A percentile compares a stretch with the other conserved stretches of the same genome.
Conservation (phyloP, 2,888 invertebrate genomes). For the Petrolisthes cinctipes region DNA sequence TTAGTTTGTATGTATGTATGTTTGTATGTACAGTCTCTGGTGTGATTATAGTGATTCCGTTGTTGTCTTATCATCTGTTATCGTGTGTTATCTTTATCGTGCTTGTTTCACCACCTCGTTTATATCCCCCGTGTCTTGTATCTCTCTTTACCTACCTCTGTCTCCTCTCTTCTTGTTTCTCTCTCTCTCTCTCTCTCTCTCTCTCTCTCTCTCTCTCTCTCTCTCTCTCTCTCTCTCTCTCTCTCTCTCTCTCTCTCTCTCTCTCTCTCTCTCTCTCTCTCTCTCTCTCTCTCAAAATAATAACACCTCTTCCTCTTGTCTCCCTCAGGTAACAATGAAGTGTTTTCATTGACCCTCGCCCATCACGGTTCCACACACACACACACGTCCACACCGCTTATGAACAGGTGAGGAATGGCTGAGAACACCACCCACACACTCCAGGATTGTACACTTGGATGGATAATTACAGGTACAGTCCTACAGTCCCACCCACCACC, state of each 20-base stretch:
- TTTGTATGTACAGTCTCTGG: too few relatives aligned
- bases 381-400: too few relatives aligned
- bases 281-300: background rate
- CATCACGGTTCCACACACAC: too few relatives aligned
- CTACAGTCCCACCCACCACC: too few relatives aligned
- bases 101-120: background rate
- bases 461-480: too few relatives aligned
- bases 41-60: too few relatives aligned
- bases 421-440: too few relatives aligned
- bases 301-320: background rate
- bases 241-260: background rate
- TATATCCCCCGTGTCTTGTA: background rate
- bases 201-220: background rate
- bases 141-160: background rate
- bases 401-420: too few relatives aligned
- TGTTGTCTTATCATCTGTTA: background rate
- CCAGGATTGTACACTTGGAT: too few relatives aligned
- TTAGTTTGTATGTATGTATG: too few relatives aligned
- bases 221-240: background rate
- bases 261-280: background rate
- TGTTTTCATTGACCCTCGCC: too few relatives aligned
- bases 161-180: background rate
- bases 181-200: conserved; percentile 12
- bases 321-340: too few relatives aligned
- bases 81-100: background rate